Percentiles rank a stretch among this genome's conserved stretches.
Evolutionary conservation across 2,888 invertebrate genomes (phyloP).

Genomic region (Phymatocera aterrima): DNA sequence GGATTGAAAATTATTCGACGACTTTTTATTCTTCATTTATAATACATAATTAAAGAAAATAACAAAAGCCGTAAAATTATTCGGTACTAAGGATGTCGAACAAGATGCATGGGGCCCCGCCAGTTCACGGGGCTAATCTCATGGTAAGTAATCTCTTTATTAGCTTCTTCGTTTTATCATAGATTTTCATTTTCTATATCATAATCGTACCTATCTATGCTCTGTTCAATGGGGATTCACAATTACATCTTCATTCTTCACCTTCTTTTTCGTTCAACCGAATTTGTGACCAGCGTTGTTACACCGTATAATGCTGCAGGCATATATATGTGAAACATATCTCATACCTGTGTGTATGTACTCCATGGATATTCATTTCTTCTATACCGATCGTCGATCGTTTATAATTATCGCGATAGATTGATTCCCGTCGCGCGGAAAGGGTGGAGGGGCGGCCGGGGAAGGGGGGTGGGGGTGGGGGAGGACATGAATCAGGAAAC

Average conservation of each 20-base stretch:
- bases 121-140: conserved; percentile 69
- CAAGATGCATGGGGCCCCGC: conserved; percentile 61
- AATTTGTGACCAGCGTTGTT: not conserved
- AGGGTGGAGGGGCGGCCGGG: too few relatives aligned
- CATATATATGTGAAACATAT: too few relatives aligned
- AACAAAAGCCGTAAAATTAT: conserved; percentile 31
- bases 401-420: too few relatives aligned
- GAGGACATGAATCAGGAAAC: too few relatives aligned
- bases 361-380: too few relatives aligned
- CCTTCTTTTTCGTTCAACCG: not conserved
- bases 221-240: not conserved
- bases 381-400: too few relatives aligned
- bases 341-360: too few relatives aligned
- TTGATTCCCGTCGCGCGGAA: too few relatives aligned
- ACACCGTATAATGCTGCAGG: too few relatives aligned
- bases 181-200: not conserved
- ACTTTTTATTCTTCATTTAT: not conserved
- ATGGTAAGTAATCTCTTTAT: conserved; percentile 62
- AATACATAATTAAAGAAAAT: not conserved
- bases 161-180: not conserved
- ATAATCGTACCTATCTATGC: not conserved
- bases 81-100: conserved; percentile 48
- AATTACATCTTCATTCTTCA: not conserved
- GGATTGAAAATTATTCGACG: conserved; percentile 9
- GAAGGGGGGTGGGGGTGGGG: too few relatives aligned